Percentiles rank a stretch among this genome's conserved stretches.
Conservation (phyloP, 2,888 invertebrate genomes). For the Leistus spinibarbis region DNA sequence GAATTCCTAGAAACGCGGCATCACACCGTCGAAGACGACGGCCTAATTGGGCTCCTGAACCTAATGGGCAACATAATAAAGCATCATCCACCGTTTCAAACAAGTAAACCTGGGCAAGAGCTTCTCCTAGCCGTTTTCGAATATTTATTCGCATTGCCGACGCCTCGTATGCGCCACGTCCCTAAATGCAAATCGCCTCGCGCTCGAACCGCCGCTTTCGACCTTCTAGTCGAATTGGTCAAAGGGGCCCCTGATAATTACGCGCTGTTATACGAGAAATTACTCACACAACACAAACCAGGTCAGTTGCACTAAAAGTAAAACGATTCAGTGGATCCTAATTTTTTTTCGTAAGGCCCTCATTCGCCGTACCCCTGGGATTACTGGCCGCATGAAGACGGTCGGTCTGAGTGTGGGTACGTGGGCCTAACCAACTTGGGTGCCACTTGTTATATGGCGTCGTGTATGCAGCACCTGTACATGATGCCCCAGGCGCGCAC, state of each 20-base stretch:
- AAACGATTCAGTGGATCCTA: too few species aligned
- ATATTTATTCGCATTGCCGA: constrained; percentile 88
- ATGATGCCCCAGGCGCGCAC: constrained; percentile 95
- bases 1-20: constrained; percentile 84
- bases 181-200: constrained; percentile 94
- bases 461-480: constrained; percentile 95
- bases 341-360: too few species aligned
- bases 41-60: constrained; percentile 84
- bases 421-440: constrained; percentile 94
- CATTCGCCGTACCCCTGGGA: constrained; percentile 93
- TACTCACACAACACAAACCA: constrained; percentile 86
- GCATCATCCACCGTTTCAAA: constrained; percentile 87
- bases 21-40: constrained; percentile 86
- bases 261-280: constrained; percentile 78
- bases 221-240: constrained; percentile 86
- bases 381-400: constrained; percentile 97
- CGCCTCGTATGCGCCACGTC: constrained; percentile 80
- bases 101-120: constrained; percentile 74
- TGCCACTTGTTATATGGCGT: constrained; percentile 97
- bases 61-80: constrained; percentile 87
- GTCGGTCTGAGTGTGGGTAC: constrained; percentile 91
- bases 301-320: constrained; percentile 55
- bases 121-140: constrained; percentile 77
- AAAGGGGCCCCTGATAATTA: constrained; percentile 87
- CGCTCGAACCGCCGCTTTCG: constrained; percentile 89